Evolutionary conservation across 2,888 invertebrate genomes (phyloP), one percentile per base, ranked within the genome.

Genomic region (Euspilapteryx auroguttella): DNA sequence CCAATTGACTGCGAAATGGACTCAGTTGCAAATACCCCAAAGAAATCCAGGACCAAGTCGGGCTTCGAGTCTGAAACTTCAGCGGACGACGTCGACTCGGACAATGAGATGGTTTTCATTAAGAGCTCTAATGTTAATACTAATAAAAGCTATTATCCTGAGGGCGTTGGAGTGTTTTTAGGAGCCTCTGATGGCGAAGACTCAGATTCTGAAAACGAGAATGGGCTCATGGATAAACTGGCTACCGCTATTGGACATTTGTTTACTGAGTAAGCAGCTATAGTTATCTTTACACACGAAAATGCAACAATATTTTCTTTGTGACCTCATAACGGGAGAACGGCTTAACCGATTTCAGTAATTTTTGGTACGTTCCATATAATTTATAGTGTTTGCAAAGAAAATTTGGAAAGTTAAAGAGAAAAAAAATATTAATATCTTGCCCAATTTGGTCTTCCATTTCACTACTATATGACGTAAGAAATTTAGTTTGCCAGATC

Each of bases 191-290:
- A 80, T 40, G 55, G 73, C 8, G 86, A 85, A 32, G 86, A 86
- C 34, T 85, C 86, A 0, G 88, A 88, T 47, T 86, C 86, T 0
- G 88, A 88, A 38, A 85, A 85, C 41, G 87, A 87, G 40, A 82
- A 79, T 42, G 82, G 81, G 1, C 66, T 81, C 2, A 80, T 85
- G 63, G 86, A 86, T 40, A 86, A 86, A 46, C 55, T 88, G 24
- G 80, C 85, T 1, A 80, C 80, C 27, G 86, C 86, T n/a, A 84
- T 87, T 35, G 83, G 84, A 10, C 86, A 87, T 63, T 59, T 91
- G 32, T 89, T 91, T 57, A 87, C 87, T 30, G 86, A 82, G 83
- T 84, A 61, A n/a, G n/a, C n/a, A 69, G 69, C 55, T 9, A 10
- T 13, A 4, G 21, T 24, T 21, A 7, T 27, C 11, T 25, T 24